phyloP scores from a whole-genome alignment of 2,113 vertebrate species.

The Picathartes gymnocephalus region DNA sequence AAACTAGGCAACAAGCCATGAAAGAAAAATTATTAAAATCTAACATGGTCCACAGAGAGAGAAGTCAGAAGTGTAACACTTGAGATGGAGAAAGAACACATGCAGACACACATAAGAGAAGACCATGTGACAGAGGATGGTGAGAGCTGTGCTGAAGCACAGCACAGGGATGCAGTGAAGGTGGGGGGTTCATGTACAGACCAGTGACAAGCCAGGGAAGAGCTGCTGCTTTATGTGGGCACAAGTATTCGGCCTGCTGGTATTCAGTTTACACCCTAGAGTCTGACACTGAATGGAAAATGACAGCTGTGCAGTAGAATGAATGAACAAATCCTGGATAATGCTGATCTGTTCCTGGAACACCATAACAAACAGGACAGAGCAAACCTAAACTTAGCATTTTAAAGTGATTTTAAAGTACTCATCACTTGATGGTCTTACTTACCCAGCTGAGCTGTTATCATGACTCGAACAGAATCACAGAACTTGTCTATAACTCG shows the following conservation, averaged over 20 bases:
- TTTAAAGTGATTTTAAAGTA: neutral
- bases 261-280: neutral
- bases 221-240: neutral
- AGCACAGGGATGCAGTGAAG: neutral
- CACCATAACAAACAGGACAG: neutral
- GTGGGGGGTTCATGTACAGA: neutral
- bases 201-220: neutral
- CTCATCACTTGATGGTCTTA: neutral
- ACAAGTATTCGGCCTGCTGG: neutral
- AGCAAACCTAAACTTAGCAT: neutral
- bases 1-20: neutral
- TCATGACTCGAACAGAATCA: slow-evolving; percentile 81
- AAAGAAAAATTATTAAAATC: neutral
- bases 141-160: neutral
- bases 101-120: neutral
- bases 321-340: neutral
- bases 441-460: slow-evolving; percentile 79
- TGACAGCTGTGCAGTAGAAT: neutral
- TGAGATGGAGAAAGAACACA: neutral
- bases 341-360: neutral
- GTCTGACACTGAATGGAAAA: neutral
- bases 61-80: neutral
- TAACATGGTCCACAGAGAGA: neutral
- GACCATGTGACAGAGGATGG: accelerated
- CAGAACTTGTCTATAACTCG: slow-evolving; percentile 77